These are phyloP conservation scores for Takifugu ocellatus DNA, from an alignment of 2,797 vertebrate species.

Conservation along the genomic window DNA sequence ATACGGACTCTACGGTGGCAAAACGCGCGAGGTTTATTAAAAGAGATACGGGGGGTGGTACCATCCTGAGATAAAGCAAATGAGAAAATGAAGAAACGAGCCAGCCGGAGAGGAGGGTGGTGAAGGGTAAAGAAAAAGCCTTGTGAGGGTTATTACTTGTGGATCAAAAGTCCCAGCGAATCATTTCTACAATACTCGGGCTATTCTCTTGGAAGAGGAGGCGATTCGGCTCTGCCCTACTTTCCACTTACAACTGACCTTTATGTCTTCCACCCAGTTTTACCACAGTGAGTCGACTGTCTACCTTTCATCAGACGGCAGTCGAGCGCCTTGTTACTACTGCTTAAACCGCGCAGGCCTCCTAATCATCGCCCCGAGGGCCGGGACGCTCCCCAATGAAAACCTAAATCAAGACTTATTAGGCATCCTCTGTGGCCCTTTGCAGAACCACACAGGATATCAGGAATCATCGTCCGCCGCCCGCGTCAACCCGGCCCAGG, in stretches of 20 bases:
- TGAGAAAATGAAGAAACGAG: conserved; percentile 9
- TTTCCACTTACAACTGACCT: conserved; percentile 76
- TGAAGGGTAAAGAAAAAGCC: conserved; percentile 38
- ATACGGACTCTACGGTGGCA: conserved; percentile 5
- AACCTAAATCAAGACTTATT: conserved; percentile 25
- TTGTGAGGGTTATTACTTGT: conserved; percentile 64
- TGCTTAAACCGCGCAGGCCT: conserved; percentile 57
- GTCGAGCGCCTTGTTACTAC: conserved; percentile 63
- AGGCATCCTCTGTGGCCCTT: background rate
- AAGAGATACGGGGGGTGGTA: conserved; percentile 23
- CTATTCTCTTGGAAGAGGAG: conserved; percentile 63
- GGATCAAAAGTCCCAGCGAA: conserved; percentile 72
- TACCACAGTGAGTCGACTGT: conserved; percentile 62
- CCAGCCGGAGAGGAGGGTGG: conserved; percentile 1
- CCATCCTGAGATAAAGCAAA: conserved; percentile 27
- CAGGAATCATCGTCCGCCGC: no score
- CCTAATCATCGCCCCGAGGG: conserved; percentile 65
- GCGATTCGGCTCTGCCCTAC: conserved; percentile 67
- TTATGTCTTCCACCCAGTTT: conserved; percentile 71
- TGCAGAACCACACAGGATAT: conserved; percentile 7
- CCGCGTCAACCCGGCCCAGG: no score
- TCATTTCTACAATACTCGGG: conserved; percentile 56
- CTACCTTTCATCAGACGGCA: conserved; percentile 60
- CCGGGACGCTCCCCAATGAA: conserved; percentile 26
- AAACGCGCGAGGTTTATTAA: conserved; percentile 28